Evolutionary conservation across 2,888 invertebrate genomes (phyloP).

Genomic region (Drosophila stalkeri): DNA sequence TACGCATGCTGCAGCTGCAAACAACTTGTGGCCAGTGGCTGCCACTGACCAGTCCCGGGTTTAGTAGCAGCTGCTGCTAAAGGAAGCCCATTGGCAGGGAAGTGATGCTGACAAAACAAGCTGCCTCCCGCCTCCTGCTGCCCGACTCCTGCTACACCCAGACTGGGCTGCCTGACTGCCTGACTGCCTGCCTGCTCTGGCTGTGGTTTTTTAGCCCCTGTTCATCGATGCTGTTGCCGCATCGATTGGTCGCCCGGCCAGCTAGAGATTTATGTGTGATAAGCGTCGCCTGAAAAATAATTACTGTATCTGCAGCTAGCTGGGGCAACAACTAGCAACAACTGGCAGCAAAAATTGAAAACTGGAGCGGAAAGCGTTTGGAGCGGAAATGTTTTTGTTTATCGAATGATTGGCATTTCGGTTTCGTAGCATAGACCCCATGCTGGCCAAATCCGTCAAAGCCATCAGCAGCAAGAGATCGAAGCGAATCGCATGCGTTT

Average conservation of each 20-base stretch:
- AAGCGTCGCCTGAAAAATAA: constrained; percentile 81
- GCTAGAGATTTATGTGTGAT: constrained; percentile 79
- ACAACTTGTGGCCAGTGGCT: constrained; percentile 63
- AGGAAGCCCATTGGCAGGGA: constrained; percentile 78
- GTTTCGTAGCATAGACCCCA: constrained; percentile 30
- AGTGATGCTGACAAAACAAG: constrained; percentile 76
- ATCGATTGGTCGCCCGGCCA: constrained; percentile 67
- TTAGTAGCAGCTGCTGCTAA: constrained; percentile 59
- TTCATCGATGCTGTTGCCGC: constrained; percentile 32
- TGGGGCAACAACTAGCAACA: constrained; percentile 41
- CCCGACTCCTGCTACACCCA: neutral
- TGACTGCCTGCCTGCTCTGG: neutral
- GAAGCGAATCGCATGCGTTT: neutral
- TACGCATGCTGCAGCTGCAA: constrained; percentile 75
- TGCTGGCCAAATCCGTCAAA: constrained; percentile 42
- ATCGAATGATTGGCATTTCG: constrained; percentile 66
- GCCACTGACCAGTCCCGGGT: constrained; percentile 14
- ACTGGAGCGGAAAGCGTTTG: constrained; percentile 74
- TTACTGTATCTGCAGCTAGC: constrained; percentile 74
- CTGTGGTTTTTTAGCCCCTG: constrained; percentile 2
- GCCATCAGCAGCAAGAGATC: neutral
- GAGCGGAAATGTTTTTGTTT: constrained; percentile 74
- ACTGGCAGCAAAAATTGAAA: constrained; percentile 72
- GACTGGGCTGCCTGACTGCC: too few species aligned
- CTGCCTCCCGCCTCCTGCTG: constrained; percentile 21